Evolutionary conservation across 2,888 invertebrate genomes (phyloP).

Genomic region (Cyaniris semiargus): DNA sequence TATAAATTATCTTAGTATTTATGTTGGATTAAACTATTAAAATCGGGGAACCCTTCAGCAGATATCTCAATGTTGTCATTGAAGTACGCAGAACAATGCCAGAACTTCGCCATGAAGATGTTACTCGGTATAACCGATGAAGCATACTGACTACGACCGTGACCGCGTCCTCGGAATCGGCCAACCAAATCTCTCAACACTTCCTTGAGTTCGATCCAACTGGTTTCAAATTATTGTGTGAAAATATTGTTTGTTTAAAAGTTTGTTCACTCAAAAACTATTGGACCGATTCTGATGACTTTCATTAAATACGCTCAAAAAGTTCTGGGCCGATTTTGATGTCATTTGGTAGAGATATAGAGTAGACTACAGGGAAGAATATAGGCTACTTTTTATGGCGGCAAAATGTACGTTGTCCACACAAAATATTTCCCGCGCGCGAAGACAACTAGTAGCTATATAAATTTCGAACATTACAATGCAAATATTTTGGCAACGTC

Average conservation of each 20-base stretch:
- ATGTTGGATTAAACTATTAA: no score
- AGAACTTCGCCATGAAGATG: not conserved
- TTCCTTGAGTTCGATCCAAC: constrained; percentile 6
- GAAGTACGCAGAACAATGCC: not conserved
- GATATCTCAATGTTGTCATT: not conserved
- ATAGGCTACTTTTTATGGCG: no score
- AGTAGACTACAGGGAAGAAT: no score
- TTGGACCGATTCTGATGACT: no score
- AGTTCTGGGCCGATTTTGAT: not conserved
- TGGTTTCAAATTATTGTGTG: not conserved
- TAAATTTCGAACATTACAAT: not conserved
- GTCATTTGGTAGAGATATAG: no score
- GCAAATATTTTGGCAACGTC: constrained; percentile 11
- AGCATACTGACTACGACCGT: not conserved
- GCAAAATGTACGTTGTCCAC: no score
- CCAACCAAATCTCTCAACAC: not conserved
- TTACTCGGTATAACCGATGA: not conserved
- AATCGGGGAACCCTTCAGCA: not conserved
- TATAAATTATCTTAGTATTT: no score
- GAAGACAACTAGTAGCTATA: not conserved
- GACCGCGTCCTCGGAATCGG: constrained; percentile 2
- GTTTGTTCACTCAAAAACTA: no score
- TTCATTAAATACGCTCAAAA: not conserved
- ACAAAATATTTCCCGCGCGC: no score
- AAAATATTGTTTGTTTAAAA: no score